Conservation (phyloP, 2,797 vertebrate species). For the Spheniscus humboldti region DNA sequence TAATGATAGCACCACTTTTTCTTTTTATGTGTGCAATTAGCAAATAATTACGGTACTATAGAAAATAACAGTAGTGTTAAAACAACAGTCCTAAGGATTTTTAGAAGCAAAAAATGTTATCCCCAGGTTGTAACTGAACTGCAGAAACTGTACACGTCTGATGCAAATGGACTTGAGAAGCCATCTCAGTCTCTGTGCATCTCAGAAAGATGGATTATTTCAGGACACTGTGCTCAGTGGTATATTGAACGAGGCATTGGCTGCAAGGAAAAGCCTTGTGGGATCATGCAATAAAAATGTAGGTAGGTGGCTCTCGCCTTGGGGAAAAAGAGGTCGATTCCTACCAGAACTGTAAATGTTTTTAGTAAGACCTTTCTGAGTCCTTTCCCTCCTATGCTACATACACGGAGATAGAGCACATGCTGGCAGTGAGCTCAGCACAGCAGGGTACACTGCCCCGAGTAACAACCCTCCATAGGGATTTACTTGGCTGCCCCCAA, state of each 20-base stretch:
- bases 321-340: not conserved
- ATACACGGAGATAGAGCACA: fast-evolving
- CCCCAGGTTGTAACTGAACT: not conserved
- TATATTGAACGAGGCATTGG: not conserved
- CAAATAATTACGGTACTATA: not conserved
- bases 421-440: not conserved
- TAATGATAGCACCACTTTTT: not conserved
- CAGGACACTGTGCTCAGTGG: not conserved
- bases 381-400: not conserved
- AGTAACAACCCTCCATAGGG: fast-evolving
- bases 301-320: not conserved
- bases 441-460: fast-evolving
- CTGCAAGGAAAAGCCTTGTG: not conserved
- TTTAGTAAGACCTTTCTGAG: not conserved
- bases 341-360: not conserved
- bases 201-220: not conserved
- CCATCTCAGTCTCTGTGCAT: not conserved
- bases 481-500: not conserved
- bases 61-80: not conserved
- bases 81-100: not conserved
- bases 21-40: not conserved
- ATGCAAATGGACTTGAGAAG: not conserved
- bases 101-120: not conserved
- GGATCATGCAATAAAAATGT: not conserved
- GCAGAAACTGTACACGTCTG: not conserved